Conservation (phyloP, 92 coral and sea anemone species). For the Zoanthus solanderi region DNA sequence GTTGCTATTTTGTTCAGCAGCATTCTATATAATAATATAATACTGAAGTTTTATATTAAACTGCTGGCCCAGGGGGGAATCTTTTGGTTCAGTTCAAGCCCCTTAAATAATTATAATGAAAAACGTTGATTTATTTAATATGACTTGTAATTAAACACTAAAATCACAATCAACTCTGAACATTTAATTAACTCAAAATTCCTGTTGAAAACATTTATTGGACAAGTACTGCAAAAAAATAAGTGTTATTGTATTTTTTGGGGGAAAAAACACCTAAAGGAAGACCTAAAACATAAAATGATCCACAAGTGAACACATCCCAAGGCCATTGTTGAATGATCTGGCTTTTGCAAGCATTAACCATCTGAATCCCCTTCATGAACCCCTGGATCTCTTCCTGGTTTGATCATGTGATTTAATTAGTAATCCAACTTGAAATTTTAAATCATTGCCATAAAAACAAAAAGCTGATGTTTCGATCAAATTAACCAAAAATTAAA, state of each 20-base stretch:
- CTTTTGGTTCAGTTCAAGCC: too few species aligned
- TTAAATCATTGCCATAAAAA: background rate
- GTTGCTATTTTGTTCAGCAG: too few species aligned
- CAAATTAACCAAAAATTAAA: too few species aligned
- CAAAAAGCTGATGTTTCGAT: background rate
- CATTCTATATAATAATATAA: too few species aligned
- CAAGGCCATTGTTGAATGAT: background rate
- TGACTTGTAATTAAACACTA: constrained; percentile 84
- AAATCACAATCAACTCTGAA: constrained; percentile 87
- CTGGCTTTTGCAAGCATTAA: background rate
- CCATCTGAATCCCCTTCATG: background rate
- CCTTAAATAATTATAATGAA: too few species aligned
- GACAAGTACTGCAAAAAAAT: too few species aligned
- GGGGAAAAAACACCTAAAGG: background rate
- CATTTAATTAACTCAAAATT: constrained; percentile 78
- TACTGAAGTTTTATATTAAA: too few species aligned
- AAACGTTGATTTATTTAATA: constrained; percentile 20
- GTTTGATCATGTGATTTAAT: background rate
- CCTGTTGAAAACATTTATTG: constrained; percentile 32
- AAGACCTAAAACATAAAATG: background rate
- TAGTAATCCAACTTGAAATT: background rate
- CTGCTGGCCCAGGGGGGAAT: too few species aligned
- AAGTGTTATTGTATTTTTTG: too few species aligned
- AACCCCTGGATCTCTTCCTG: background rate
- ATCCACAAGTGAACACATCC: background rate